Percentiles rank a stretch among this genome's conserved stretches.
Conservation (phyloP, 2,888 invertebrate genomes). For the Xestia sexstrigata region DNA sequence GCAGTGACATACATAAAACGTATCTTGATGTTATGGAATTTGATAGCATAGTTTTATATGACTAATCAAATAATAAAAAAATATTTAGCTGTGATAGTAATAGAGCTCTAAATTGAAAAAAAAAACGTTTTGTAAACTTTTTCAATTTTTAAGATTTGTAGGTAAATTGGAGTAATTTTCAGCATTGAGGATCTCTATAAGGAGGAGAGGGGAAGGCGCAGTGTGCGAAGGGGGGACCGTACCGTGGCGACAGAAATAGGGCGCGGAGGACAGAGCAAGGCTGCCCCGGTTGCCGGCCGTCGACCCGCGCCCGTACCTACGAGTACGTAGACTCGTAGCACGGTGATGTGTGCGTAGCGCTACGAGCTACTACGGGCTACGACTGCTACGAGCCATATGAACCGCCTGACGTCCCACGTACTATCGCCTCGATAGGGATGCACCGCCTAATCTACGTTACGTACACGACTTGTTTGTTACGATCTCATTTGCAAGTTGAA, state of each 20-base stretch:
- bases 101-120: background rate
- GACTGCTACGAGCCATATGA: slow-evolving; percentile 75
- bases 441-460: slow-evolving; percentile 74
- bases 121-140: background rate
- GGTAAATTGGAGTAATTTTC: slow-evolving; percentile 79
- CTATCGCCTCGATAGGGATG: slow-evolving; percentile 74
- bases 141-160: slow-evolving; percentile 37
- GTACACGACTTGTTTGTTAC: slow-evolving; percentile 65
- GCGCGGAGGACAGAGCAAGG: slow-evolving; percentile 91
- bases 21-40: slow-evolving; percentile 9
- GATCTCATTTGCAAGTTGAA: slow-evolving; percentile 43
- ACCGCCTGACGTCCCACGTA: slow-evolving; percentile 67
- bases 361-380: slow-evolving; percentile 78
- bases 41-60: background rate
- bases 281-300: slow-evolving; percentile 89
- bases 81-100: background rate
- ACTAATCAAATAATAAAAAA: slow-evolving; percentile 8
- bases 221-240: slow-evolving; percentile 71
- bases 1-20: background rate
- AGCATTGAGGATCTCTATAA: slow-evolving; percentile 79
- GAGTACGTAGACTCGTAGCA: slow-evolving; percentile 73
- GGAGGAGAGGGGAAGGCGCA: slow-evolving; percentile 63
- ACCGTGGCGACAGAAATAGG: slow-evolving; percentile 89
- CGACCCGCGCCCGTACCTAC: slow-evolving; percentile 84
- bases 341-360: slow-evolving; percentile 72